A percentile compares a stretch with the other conserved stretches of the same genome.
Evolutionary conservation across 1,140 invertebrate genomes (phyloP).

Genomic region (Druon quercuslanigerum): DNA sequence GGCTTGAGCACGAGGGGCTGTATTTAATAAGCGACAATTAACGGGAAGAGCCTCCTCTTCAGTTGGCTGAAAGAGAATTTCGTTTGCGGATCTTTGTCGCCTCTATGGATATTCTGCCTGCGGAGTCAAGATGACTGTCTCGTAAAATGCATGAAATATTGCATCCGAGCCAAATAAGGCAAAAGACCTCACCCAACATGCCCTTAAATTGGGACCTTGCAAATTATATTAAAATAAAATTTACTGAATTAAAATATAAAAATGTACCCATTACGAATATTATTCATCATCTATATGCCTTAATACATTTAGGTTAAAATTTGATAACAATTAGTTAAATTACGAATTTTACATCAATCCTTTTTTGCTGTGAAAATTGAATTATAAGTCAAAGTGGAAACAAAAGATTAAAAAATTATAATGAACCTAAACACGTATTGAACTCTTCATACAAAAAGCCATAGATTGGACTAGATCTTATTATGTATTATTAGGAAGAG

Average conservation of each 20-base stretch:
- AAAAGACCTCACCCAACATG: not conserved
- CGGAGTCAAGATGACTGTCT: constrained; percentile 53
- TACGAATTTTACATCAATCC: too few species aligned
- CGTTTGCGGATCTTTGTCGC: constrained; percentile 29
- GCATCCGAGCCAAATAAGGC: constrained; percentile 28
- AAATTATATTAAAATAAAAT: constrained; percentile 18
- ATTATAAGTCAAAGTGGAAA: too few species aligned
- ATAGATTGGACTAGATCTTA: too few species aligned
- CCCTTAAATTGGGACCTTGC: constrained; percentile 20
- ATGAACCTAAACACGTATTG: too few species aligned
- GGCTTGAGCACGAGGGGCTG: constrained; percentile 46
- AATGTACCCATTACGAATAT: not conserved
- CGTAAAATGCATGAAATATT: constrained; percentile 67
- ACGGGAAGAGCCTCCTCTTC: constrained; percentile 37
- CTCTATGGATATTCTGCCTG: constrained; percentile 39
- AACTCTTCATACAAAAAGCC: too few species aligned
- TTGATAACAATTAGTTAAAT: too few species aligned
- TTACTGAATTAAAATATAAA: not conserved
- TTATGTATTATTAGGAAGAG: too few species aligned
- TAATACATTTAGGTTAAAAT: too few species aligned
- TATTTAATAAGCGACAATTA: constrained; percentile 75
- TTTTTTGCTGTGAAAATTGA: too few species aligned
- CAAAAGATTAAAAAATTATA: too few species aligned
- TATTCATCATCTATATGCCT: not conserved
- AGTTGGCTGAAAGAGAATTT: constrained; percentile 40